Base-by-base conservation (phyloP, 2,113 vertebrate genomes). In the Pteruthius melanotis region DNA sequence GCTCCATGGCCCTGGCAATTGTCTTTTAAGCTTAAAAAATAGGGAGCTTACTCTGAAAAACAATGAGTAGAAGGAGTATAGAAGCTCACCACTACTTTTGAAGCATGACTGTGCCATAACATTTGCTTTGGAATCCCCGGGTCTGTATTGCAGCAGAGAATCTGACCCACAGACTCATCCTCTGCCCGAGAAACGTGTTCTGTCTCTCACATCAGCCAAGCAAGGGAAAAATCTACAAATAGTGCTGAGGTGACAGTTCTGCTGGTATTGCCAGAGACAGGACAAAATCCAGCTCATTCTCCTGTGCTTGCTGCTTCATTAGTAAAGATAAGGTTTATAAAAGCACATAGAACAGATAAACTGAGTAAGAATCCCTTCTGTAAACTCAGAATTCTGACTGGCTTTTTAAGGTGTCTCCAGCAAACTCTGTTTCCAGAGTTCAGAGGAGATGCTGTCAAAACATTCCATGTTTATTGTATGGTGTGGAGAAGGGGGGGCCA, bases 211-310 rank as follows among this genome's bases (percentile, higher is more conserved):
- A 63, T 47, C 66, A 90, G 35, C 78, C 59, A 74, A 56, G 84
- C 79, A 80, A 80, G 42, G 72, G 53, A 89, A 82, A 82, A 80
- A 85, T 12, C 78, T 72, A 35, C 89, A 77, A 63, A 69, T 8
- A 91, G 70, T 18, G 16, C 63, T 91, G 82, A 84, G 74, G 45
- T 95, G 81, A 93, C 81, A 89, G 90, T 65, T 93, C 70, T 90
- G 22, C 42, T 5, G 8, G 50, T 33, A 14, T 44, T 91, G 90
- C 93, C 94, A 93, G 87, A 74, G 63, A 42, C 89, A 95, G 91
- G 91, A 95, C 54, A 80, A 80, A 90, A 95, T 42, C 94, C 93
- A 96, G 95, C 90, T 95, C 87, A 10, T 83, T 93, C 50, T 54
- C 86, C 63, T 2, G 9, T 70, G 75, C 84, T 82, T 50, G 54